These are phyloP conservation scores for Uria lomvia DNA, from an alignment of 2,113 vertebrate species.

Conservation along the genomic window DNA sequence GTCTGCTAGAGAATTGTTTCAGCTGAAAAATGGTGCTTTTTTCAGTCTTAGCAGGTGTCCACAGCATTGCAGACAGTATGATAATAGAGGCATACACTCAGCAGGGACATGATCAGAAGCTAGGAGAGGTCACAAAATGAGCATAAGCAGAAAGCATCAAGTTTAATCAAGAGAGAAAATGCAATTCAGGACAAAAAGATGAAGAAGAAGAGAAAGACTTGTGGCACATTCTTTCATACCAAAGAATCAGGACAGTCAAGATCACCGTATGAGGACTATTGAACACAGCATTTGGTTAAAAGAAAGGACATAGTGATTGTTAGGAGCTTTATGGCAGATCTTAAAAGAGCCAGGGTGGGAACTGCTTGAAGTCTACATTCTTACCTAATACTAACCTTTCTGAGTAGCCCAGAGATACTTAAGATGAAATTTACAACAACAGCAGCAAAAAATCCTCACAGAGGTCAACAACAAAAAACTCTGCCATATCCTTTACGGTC, in stretches of 20 bases:
- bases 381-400: neutral
- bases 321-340: neutral
- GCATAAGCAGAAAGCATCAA: slow-evolving; percentile 32
- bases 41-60: slow-evolving; percentile 59
- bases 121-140: slow-evolving; percentile 45
- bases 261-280: neutral
- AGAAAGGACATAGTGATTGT: neutral
- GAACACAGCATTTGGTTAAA: neutral
- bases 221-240: neutral
- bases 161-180: slow-evolving; percentile 46
- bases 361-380: neutral
- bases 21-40: slow-evolving; percentile 46
- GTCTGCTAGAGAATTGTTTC: slow-evolving; percentile 48
- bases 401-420: neutral
- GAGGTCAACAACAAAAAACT: neutral
- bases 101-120: slow-evolving; percentile 42
- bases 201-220: neutral
- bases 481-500: neutral
- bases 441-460: neutral
- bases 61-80: slow-evolving; percentile 38
- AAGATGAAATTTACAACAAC: neutral
- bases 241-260: neutral
- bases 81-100: slow-evolving; percentile 47
- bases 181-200: neutral
- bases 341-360: neutral